Conservation (phyloP, 2,797 vertebrate species). For the Bradypodion pumilum region DNA sequence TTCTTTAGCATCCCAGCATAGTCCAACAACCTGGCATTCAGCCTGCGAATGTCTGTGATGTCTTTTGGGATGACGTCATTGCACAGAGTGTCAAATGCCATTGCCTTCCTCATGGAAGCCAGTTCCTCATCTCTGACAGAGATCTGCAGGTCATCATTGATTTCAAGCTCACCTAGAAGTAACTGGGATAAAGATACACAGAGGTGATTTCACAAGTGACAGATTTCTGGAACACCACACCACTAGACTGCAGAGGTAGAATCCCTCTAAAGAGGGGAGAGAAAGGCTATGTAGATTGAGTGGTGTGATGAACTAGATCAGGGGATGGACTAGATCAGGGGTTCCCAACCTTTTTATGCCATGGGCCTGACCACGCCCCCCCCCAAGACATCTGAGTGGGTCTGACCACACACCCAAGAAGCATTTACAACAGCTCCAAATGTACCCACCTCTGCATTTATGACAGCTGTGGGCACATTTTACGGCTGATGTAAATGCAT, state of each 20-base stretch:
- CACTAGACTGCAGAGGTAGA: background rate
- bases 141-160: constrained; percentile 75
- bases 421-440: too few relatives aligned
- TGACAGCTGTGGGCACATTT: too few relatives aligned
- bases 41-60: constrained; percentile 86
- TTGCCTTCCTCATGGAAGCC: constrained; percentile 83
- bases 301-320: too few relatives aligned
- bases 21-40: constrained; percentile 77
- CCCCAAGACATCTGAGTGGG: too few relatives aligned
- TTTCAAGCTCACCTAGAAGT: constrained; percentile 84
- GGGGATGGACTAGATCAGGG: too few relatives aligned
- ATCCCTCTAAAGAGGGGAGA: background rate
- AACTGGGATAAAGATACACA: constrained; percentile 77
- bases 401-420: too few relatives aligned
- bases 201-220: constrained; percentile 15
- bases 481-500: too few relatives aligned
- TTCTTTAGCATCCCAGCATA: constrained; percentile 73
- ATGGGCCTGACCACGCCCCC: too few relatives aligned
- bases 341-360: too few relatives aligned
- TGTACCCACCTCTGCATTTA: too few relatives aligned
- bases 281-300: too few relatives aligned
- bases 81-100: constrained; percentile 82
- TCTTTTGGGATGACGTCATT: constrained; percentile 88
- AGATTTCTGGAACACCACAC: background rate
- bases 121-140: constrained; percentile 88